phyloP scores from a whole-genome alignment of 1,140 invertebrate genomes.

The Apis florea region DNA sequence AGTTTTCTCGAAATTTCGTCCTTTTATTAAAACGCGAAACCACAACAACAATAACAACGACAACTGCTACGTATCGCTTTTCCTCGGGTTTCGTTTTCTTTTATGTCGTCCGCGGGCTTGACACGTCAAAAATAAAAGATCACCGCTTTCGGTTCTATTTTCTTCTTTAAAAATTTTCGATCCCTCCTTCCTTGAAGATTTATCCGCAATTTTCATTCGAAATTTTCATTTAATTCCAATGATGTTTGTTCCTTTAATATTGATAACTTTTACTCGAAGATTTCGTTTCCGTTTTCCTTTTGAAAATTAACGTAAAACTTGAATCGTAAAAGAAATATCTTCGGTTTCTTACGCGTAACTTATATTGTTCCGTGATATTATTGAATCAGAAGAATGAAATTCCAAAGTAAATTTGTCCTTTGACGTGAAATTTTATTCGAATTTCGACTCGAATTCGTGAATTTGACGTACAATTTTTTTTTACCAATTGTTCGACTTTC shows the following conservation, averaged over 20 bases:
- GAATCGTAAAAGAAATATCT: no score
- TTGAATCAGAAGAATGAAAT: no score
- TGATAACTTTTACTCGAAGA: no score
- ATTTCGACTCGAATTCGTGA: not conserved
- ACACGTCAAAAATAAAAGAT: not conserved
- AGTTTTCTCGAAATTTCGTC: not conserved
- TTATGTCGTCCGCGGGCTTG: not conserved
- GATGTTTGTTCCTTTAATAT: no score
- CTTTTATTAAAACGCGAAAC: slow-evolving; percentile 6
- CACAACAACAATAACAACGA: not conserved
- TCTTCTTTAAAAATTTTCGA: not conserved
- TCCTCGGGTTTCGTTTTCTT: not conserved
- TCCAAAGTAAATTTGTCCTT: not conserved
- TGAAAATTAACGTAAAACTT: no score
- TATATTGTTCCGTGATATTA: no score
- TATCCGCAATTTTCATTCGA: no score
- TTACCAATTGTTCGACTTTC: slow-evolving; percentile 44
- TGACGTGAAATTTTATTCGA: not conserved
- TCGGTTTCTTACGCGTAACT: no score
- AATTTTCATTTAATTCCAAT: no score
- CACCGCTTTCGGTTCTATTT: not conserved
- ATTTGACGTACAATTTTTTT: slow-evolving; percentile 22
- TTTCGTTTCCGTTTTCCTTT: no score
- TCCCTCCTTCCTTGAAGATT: no score
- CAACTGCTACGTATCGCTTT: not conserved